These are phyloP conservation scores for Halictus ligatus DNA, from an alignment of 2,888 invertebrate genomes.

Conservation along the genomic window DNA sequence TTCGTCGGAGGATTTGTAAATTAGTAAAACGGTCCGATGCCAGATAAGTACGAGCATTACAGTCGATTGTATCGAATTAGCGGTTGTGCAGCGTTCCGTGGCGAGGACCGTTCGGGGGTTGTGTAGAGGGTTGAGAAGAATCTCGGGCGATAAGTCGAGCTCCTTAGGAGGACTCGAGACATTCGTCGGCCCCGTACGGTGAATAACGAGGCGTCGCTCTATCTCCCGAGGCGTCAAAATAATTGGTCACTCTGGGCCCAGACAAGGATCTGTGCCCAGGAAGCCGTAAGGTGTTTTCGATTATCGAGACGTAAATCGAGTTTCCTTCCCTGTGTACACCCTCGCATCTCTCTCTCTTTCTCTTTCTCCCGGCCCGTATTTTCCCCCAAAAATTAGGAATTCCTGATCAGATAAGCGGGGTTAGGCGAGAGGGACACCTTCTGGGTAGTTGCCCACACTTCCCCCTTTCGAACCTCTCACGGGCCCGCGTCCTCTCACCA, in stretches of 20 bases:
- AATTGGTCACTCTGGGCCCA: slow-evolving; percentile 60
- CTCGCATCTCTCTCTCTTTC: background rate
- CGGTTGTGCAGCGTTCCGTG: background rate
- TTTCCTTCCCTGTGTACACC: slow-evolving; percentile 48
- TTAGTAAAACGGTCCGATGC: background rate
- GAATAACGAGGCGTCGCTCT: slow-evolving; percentile 54
- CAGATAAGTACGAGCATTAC: background rate
- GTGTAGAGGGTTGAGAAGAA: slow-evolving; percentile 18
- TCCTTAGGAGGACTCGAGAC: background rate
- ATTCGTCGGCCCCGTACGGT: slow-evolving; percentile 11
- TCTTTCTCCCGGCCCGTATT: background rate
- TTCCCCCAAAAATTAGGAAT: slow-evolving; percentile 75
- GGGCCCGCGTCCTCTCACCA: slow-evolving; percentile 57
- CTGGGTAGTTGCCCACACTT: slow-evolving; percentile 55
- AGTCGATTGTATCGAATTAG: background rate
- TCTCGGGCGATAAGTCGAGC: slow-evolving; percentile 33
- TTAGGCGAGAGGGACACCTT: slow-evolving; percentile 58
- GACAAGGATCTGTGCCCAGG: slow-evolving; percentile 62
- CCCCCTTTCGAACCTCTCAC: slow-evolving; percentile 22
- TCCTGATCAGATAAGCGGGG: slow-evolving; percentile 78
- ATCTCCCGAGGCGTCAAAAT: slow-evolving; percentile 66
- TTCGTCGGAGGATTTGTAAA: background rate
- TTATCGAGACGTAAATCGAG: slow-evolving; percentile 73
- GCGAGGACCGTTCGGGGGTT: background rate
- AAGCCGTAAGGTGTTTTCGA: slow-evolving; percentile 59